phyloP scores from a whole-genome alignment of 2,113 vertebrate genomes.

The Acrocephalus kingi region DNA sequence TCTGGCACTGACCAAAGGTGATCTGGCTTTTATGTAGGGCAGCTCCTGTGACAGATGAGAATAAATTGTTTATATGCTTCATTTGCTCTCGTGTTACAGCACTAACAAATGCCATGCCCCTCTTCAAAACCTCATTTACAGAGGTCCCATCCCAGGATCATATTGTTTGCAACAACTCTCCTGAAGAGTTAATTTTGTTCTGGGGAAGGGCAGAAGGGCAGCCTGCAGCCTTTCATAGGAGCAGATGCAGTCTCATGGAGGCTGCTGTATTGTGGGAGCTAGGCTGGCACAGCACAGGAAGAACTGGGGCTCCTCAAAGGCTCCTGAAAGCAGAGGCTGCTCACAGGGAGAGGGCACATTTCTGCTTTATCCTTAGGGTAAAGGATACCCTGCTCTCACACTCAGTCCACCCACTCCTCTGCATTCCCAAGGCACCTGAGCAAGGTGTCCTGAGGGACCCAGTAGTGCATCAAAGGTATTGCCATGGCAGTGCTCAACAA shows the following conservation, averaged over 20 bases:
- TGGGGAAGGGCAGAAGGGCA: background rate
- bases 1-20: background rate
- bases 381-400: background rate
- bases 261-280: background rate
- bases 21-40: background rate
- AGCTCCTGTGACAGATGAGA: background rate
- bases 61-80: background rate
- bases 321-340: background rate
- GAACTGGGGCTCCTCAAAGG: background rate
- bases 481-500: background rate
- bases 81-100: background rate
- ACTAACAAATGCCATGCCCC: background rate
- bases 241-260: background rate
- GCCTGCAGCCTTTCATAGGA: background rate
- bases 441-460: background rate
- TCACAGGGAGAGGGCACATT: fast-evolving
- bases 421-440: background rate
- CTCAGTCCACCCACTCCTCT: background rate
- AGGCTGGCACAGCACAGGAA: background rate
- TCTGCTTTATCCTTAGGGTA: background rate
- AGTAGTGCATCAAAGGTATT: background rate
- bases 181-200: background rate
- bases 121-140: background rate
- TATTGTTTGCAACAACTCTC: background rate
- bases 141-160: background rate